Evolutionary conservation across 2,113 vertebrate genomes (phyloP), one percentile per base, ranked within the genome.

Genomic region (Coptodon rendalli): DNA sequence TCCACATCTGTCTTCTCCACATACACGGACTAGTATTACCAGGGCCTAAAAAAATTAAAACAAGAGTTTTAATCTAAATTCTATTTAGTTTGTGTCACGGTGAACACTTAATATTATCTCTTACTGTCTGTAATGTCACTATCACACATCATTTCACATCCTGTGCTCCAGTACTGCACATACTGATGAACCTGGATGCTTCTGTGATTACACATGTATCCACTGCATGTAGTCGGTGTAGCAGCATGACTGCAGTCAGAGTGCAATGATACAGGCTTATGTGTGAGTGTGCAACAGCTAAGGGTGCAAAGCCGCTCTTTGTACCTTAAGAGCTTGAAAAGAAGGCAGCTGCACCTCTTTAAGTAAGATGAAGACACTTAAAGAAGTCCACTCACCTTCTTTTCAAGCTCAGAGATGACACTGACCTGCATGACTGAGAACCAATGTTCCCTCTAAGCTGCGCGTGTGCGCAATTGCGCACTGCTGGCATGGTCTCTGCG

Each of bases 1-100:
- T 66, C 59, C 61, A 66, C 31, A 66, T 66, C 34, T 7, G 9
- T 66, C 61, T 36, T 66, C 61, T 63, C 9, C 59, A 19, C 17
- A 0, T 0, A 54, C 9, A 11, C 34, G 9, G 59, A 63, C 59
- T 6, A 63, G 29, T 1, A 19, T 34, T 11, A 63, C 59, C 59
- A 59, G 50, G 3, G 50, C 8, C 17, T 52, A 52, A 53, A 61
- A 54, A 31, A 61, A 5, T 0, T 61, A 17, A 59, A 59, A 59
- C 56, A 3, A 61, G 57, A 61, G 3, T 53, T 57, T 31, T 1
- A 31, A 34, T 63, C 19, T 66, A 66, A n/a, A 66, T 36, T 63
- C 57, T 34, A 1, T 38, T 66, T 19, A 11, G 9, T 5, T 7
- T 36, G 59, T 63, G 31, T n/a, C 61, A 22, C 34, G 0, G 61